Conservation (phyloP, 2,888 invertebrate species). For the Hydroisotoma schaefferi region DNA sequence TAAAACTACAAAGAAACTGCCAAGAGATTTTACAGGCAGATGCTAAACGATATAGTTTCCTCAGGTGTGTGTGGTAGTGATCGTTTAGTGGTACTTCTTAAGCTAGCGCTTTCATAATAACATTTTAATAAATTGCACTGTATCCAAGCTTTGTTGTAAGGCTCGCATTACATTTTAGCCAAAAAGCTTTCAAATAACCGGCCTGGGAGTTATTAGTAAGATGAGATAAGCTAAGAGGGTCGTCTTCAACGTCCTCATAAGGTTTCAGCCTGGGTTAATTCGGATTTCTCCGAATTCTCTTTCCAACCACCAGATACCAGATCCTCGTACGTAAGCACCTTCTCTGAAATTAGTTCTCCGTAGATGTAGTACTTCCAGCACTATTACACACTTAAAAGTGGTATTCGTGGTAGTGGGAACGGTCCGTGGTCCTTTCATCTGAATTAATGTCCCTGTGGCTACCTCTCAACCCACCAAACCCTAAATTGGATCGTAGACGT, state of each 20-base stretch:
- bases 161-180: too few species aligned
- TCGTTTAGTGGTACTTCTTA: too few species aligned
- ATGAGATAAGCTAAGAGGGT: slow-evolving; percentile 22
- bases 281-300: not conserved
- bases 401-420: not conserved
- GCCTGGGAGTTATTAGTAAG: slow-evolving; percentile 22
- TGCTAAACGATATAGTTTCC: not conserved
- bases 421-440: not conserved
- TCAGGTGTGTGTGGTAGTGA: not conserved
- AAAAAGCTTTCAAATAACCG: too few species aligned
- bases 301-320: not conserved
- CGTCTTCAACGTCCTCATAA: slow-evolving; percentile 12
- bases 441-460: slow-evolving; percentile 3
- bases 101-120: too few species aligned
- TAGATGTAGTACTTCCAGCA: too few species aligned
- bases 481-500: not conserved
- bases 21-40: not conserved
- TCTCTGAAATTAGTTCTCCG: not conserved
- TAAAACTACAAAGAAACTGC: not conserved
- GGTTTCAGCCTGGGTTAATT: slow-evolving; percentile 10
- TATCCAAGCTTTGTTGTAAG: too few species aligned
- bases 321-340: not conserved
- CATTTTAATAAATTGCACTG: too few species aligned
- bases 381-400: too few species aligned
- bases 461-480: not conserved